These are phyloP conservation scores for Tinamus major DNA, from an alignment of 2,797 vertebrate species.

Conservation along the genomic window DNA sequence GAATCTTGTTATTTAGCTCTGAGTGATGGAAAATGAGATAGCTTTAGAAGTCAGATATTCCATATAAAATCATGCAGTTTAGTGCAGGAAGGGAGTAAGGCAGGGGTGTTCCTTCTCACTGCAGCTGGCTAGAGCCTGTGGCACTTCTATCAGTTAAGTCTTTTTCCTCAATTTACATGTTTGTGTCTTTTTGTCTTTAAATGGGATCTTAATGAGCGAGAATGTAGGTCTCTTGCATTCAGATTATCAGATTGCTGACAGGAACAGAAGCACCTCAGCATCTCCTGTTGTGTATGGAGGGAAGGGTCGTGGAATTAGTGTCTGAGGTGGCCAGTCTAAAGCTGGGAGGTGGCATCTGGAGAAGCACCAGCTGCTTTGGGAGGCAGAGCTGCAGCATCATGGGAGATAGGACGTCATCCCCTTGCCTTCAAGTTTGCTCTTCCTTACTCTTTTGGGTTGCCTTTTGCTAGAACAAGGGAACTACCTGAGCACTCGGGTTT, in stretches of 20 bases:
- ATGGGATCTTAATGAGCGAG: slow-evolving; percentile 10
- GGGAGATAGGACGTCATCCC: background rate
- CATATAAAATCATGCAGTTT: slow-evolving; percentile 27
- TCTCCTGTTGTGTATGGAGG: rapidly evolving
- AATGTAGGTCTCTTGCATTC: background rate
- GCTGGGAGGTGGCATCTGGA: background rate
- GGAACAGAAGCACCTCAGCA: background rate
- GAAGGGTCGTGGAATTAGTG: background rate
- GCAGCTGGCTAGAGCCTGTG: background rate
- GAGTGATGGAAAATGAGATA: background rate
- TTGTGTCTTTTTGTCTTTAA: background rate
- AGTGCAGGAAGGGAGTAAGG: slow-evolving; percentile 15
- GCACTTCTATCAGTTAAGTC: background rate
- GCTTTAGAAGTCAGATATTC: background rate
- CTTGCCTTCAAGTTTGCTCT: slow-evolving; percentile 28
- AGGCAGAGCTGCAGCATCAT: background rate
- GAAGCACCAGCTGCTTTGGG: background rate
- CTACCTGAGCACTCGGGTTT: background rate
- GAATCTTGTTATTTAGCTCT: slow-evolving; percentile 6
- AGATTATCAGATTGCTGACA: background rate
- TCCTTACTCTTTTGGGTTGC: slow-evolving; percentile 13
- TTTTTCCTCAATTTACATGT: background rate
- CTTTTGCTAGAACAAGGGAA: slow-evolving; percentile 30
- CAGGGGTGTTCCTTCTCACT: slow-evolving; percentile 27
- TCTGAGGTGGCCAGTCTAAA: background rate